Conservation (phyloP, 2,888 invertebrate species). For the Pseudococcus longispinus region DNA sequence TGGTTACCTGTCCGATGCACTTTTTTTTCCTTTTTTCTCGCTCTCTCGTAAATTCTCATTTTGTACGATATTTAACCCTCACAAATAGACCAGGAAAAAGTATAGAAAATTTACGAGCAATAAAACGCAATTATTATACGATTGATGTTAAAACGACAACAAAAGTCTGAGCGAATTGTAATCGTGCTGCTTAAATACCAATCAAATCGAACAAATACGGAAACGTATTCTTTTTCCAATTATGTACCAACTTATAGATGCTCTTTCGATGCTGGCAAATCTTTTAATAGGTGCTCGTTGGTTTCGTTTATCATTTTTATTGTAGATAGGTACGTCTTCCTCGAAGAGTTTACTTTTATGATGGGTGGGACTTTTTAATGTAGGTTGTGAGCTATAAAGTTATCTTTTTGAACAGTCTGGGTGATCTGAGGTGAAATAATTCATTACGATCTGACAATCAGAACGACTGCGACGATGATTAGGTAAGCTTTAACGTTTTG, state of each 20-base stretch:
- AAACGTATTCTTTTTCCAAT: background rate
- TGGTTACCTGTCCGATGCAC: background rate
- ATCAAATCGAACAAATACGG: background rate
- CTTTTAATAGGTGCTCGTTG: background rate
- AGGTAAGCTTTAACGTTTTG: too few relatives aligned
- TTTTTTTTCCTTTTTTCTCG: background rate
- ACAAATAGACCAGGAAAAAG: background rate
- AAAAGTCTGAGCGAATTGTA: background rate
- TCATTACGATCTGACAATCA: too few relatives aligned
- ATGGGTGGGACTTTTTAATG: too few relatives aligned
- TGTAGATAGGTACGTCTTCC: too few relatives aligned
- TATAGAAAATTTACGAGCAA: constrained; percentile 10
- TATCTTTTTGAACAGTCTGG: too few relatives aligned
- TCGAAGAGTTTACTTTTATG: too few relatives aligned
- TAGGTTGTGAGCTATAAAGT: too few relatives aligned
- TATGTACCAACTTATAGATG: background rate
- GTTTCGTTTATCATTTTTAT: too few relatives aligned
- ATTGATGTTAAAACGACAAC: background rate
- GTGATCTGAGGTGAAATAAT: too few relatives aligned
- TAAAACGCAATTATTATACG: constrained; percentile 7
- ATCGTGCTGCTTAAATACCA: background rate
- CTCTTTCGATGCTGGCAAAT: background rate
- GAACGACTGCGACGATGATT: too few relatives aligned
- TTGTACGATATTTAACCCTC: background rate
- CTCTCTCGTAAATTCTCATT: background rate